These are phyloP conservation scores for Toxotes jaculatrix DNA, from an alignment of 2,113 vertebrate genomes.

Conservation along the genomic window DNA sequence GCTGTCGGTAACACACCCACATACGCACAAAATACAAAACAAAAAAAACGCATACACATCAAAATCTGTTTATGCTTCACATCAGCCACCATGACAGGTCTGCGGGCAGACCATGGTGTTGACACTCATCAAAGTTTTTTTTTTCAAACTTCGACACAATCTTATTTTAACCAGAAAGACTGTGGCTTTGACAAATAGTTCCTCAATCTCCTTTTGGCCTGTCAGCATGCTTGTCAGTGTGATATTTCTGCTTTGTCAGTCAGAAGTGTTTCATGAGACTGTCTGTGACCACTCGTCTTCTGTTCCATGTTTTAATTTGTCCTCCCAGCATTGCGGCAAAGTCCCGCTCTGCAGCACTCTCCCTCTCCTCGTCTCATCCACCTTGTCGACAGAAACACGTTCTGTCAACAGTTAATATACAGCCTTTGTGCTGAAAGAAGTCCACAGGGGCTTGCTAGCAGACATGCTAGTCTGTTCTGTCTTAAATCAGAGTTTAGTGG, in stretches of 20 bases:
- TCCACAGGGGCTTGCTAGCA: not conserved
- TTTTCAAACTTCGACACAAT: constrained; percentile 6
- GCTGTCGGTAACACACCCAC: constrained; percentile 9
- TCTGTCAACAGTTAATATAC: not conserved
- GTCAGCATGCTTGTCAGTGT: constrained; percentile 63
- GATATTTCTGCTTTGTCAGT: constrained; percentile 71
- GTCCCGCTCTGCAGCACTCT: not conserved
- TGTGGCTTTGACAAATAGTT: constrained; percentile 43
- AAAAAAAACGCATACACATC: constrained; percentile 8
- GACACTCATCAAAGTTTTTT: constrained; percentile 26
- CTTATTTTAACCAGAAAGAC: constrained; percentile 26
- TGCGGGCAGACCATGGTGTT: constrained; percentile 63
- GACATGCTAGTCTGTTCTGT: not conserved
- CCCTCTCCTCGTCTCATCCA: constrained; percentile 5
- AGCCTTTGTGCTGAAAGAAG: not conserved
- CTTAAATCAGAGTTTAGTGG: constrained; percentile 14
- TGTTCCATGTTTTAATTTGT: constrained; percentile 31
- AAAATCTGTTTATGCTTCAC: constrained; percentile 39
- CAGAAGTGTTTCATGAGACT: constrained; percentile 30
- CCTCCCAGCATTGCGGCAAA: constrained; percentile 2
- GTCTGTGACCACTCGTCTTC: constrained; percentile 23
- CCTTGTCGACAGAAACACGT: not conserved
- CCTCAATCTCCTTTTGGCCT: constrained; percentile 53
- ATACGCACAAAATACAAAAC: constrained; percentile 17
- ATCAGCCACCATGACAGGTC: constrained; percentile 47